phyloP scores from a whole-genome alignment of 1,140 invertebrate genomes.

The Microvelia longipes region DNA sequence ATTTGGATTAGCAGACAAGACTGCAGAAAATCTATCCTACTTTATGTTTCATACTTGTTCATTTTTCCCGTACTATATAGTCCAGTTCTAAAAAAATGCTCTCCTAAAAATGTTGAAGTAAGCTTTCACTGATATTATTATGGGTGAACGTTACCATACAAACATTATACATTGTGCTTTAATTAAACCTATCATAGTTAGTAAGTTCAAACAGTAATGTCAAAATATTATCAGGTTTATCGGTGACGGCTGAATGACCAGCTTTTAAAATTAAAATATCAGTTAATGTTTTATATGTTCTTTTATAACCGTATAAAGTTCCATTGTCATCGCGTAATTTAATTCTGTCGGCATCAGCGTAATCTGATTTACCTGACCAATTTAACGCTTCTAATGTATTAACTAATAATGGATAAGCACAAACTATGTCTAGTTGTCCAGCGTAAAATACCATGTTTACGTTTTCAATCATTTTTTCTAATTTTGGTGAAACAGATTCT shows the following conservation, averaged over 20 bases:
- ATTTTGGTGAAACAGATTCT: background rate
- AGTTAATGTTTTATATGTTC: background rate
- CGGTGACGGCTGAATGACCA: background rate
- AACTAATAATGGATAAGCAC: background rate
- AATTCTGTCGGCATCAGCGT: background rate
- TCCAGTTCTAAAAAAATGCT: too few relatives aligned
- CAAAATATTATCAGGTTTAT: background rate
- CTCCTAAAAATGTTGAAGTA: too few relatives aligned
- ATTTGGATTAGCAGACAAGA: too few relatives aligned
- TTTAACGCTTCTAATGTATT: background rate
- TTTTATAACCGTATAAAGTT: background rate
- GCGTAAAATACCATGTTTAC: background rate
- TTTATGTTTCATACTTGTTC: too few relatives aligned
- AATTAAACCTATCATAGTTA: background rate
- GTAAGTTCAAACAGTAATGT: background rate
- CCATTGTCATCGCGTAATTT: background rate
- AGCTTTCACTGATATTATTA: too few relatives aligned
- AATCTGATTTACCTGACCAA: background rate
- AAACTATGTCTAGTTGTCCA: background rate
- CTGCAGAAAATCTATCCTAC: too few relatives aligned
- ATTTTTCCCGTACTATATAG: too few relatives aligned
- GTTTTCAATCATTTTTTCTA: background rate
- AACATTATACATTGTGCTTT: too few relatives aligned
- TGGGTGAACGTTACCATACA: too few relatives aligned
- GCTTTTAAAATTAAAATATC: background rate